A percentile compares a stretch with the other conserved stretches of the same genome.
These are phyloP conservation scores for Centropristis striata DNA, from an alignment of 2,113 vertebrate genomes.

Conservation along the genomic window DNA sequence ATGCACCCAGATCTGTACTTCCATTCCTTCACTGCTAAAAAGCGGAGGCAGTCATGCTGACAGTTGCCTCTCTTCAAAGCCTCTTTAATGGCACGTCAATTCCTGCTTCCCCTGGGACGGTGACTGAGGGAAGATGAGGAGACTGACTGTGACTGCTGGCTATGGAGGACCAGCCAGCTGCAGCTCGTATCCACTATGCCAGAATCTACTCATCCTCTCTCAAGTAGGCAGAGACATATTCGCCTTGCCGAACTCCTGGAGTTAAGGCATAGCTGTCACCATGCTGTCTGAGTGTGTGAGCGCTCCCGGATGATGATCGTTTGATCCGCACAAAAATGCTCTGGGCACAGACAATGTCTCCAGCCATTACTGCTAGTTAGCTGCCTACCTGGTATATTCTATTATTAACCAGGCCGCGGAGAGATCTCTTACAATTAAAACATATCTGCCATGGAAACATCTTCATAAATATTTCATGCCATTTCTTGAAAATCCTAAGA, in stretches of 20 bases:
- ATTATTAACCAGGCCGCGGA: constrained; percentile 71
- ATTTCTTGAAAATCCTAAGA: constrained; percentile 40
- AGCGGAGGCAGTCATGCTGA: constrained; percentile 70
- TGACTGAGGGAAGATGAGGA: constrained; percentile 66
- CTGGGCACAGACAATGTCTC: constrained; percentile 59
- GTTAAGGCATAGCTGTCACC: constrained; percentile 68
- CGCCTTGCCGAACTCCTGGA: constrained; percentile 61
- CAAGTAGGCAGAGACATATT: constrained; percentile 63
- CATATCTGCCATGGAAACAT: constrained; percentile 42
- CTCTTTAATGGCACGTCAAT: constrained; percentile 74
- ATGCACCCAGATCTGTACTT: constrained; percentile 64
- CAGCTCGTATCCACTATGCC: constrained; percentile 54
- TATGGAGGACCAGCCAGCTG: constrained; percentile 66
- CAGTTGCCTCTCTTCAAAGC: constrained; percentile 78
- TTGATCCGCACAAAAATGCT: constrained; percentile 68
- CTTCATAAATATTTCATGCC: constrained; percentile 72
- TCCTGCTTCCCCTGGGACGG: constrained; percentile 71
- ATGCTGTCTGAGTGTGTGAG: constrained; percentile 28
- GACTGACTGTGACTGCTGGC: constrained; percentile 67
- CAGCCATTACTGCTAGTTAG: constrained; percentile 53
- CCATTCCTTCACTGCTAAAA: constrained; percentile 48
- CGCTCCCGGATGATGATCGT: constrained; percentile 44
- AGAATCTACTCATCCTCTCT: constrained; percentile 55
- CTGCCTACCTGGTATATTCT: constrained; percentile 54
- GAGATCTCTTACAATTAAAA: constrained; percentile 68